Percentiles rank a stretch among this genome's conserved stretches.
phyloP scores from a whole-genome alignment of 2,113 vertebrate species.

The Pterocles burchelli region DNA sequence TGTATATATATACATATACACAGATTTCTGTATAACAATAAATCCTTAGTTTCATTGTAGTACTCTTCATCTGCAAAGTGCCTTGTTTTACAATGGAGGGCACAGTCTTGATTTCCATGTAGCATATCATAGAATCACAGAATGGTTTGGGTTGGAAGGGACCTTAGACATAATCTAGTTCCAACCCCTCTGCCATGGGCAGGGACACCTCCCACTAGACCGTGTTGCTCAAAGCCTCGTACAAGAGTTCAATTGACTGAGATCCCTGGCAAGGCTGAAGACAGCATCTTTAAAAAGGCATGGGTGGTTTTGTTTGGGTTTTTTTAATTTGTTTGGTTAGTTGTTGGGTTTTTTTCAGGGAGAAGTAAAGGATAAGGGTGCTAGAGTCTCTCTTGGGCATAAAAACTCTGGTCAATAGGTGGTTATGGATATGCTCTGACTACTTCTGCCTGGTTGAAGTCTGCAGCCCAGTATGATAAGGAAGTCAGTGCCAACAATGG shows the following conservation, averaged over 20 bases:
- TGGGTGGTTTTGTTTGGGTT: too few species aligned
- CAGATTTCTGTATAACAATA: neutral
- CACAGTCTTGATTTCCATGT: neutral
- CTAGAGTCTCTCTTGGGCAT: neutral
- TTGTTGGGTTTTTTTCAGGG: too few species aligned
- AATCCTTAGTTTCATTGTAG: neutral
- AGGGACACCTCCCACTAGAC: too few species aligned
- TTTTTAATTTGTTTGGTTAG: neutral
- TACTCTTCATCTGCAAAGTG: neutral
- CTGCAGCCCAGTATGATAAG: neutral
- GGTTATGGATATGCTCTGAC: neutral
- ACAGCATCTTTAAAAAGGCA: neutral
- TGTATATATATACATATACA: too few species aligned
- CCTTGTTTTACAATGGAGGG: neutral
- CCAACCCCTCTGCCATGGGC: too few species aligned
- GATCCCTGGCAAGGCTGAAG: neutral
- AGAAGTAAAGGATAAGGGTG: neutral
- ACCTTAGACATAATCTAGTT: too few species aligned
- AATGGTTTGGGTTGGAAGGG: too few species aligned
- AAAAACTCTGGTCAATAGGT: neutral
- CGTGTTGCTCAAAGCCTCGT: too few species aligned
- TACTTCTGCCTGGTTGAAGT: neutral
- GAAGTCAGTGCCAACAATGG: neutral
- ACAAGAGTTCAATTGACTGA: neutral
- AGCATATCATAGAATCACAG: neutral